Evolutionary conservation across 2,888 invertebrate species (phyloP).

Genomic region (Zonitis immaculata): DNA sequence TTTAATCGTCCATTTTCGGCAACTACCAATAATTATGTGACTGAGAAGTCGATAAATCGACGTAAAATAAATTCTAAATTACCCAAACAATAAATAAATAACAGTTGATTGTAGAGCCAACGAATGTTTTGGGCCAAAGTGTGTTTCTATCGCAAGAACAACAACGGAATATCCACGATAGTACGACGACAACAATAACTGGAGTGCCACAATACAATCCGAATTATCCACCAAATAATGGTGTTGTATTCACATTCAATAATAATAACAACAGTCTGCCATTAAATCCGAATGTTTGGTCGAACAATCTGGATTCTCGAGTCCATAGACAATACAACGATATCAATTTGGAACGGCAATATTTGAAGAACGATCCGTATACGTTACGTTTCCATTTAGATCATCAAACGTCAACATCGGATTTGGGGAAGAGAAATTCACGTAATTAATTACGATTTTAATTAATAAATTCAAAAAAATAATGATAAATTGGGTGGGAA

Average conservation of each 20-base stretch:
- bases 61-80: constrained; percentile 24
- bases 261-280: constrained; percentile 6
- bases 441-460: too few species aligned
- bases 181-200: constrained; percentile 28
- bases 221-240: constrained; percentile 13
- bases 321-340: not conserved
- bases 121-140: constrained; percentile 28
- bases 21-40: constrained; percentile 26
- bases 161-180: constrained; percentile 30
- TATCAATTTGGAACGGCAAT: constrained; percentile 24
- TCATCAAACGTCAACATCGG: constrained; percentile 30
- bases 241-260: constrained; percentile 23
- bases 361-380: constrained; percentile 27
- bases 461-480: too few species aligned
- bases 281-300: not conserved
- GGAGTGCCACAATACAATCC: constrained; percentile 16
- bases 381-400: constrained; percentile 32
- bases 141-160: constrained; percentile 33
- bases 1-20: constrained; percentile 30
- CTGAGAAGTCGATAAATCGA: constrained; percentile 26
- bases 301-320: not conserved
- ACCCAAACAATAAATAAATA: too few species aligned
- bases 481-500: too few species aligned
- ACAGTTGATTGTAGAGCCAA: too few species aligned
- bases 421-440: constrained; percentile 21